phyloP scores from a whole-genome alignment of 2,888 invertebrate genomes.

The Phorcus lineatus region DNA sequence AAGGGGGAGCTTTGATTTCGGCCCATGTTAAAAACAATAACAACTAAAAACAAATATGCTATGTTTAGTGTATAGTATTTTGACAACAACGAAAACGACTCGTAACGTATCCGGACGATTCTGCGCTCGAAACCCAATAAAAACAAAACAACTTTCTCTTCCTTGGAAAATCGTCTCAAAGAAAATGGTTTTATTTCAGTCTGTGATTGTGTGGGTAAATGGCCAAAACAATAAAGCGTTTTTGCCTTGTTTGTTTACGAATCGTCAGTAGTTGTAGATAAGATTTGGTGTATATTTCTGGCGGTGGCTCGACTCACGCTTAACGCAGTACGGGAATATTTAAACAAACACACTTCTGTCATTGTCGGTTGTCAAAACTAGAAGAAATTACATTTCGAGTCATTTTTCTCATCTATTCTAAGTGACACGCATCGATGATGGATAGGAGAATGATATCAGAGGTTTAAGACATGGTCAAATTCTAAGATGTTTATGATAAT shows the following conservation, averaged over 20 bases:
- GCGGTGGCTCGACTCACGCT: no score
- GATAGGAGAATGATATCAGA: no score
- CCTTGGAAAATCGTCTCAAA: background rate
- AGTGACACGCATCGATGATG: no score
- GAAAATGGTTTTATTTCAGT: background rate
- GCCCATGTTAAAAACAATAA: background rate
- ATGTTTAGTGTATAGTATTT: background rate
- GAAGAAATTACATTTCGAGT: no score
- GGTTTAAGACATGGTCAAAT: no score
- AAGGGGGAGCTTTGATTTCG: background rate
- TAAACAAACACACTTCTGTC: no score
- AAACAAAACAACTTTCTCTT: conserved; percentile 17
- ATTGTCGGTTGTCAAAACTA: no score
- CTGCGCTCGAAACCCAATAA: background rate
- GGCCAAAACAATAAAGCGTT: background rate
- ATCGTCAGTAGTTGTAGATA: background rate
- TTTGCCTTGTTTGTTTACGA: conserved; percentile 1
- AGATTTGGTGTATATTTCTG: no score
- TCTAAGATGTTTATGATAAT: no score
- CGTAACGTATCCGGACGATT: background rate
- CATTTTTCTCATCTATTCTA: no score
- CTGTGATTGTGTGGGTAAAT: background rate
- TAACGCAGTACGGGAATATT: no score
- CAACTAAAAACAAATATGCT: background rate
- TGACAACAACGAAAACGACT: background rate